These are phyloP conservation scores for Sebastes vulpes DNA, from an alignment of 2,797 vertebrate genomes.

Conservation along the genomic window DNA sequence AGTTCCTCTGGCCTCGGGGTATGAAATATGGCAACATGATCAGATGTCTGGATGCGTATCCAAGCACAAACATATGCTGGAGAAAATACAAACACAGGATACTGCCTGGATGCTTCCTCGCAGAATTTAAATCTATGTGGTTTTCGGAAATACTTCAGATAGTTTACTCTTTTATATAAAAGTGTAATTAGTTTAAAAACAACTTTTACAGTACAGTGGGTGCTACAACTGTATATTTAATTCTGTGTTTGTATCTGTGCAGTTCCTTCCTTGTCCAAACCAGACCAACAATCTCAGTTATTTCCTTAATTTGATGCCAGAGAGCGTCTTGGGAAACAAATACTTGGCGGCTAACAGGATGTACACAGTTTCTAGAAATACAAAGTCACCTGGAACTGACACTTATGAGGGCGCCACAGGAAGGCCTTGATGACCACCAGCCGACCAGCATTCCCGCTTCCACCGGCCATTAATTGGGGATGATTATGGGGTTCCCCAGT, in stretches of 20 bases:
- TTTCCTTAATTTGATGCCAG: conserved; percentile 28
- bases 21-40: conserved; percentile 61
- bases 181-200: conserved; percentile 18
- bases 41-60: conserved; percentile 46
- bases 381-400: conserved; percentile 55
- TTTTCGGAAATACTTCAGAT: conserved; percentile 28
- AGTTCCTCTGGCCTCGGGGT: conserved; percentile 37
- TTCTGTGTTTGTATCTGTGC: neutral
- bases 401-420: conserved; percentile 51
- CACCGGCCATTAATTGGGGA: conserved; percentile 43
- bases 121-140: conserved; percentile 40
- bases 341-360: conserved; percentile 4
- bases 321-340: conserved; percentile 19
- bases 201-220: neutral
- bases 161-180: conserved; percentile 8
- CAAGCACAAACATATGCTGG: conserved; percentile 55
- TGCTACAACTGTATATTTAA: neutral
- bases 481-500: conserved; percentile 46
- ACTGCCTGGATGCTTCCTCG: conserved; percentile 9
- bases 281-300: conserved; percentile 16
- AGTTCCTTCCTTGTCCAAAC: neutral
- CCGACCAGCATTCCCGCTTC: conserved; percentile 33
- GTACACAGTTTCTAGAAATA: conserved; percentile 38
- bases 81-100: conserved; percentile 46
- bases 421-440: conserved; percentile 57